Evolutionary conservation across 1,140 invertebrate genomes (phyloP).

Genomic region (Drosophila mayri): DNA sequence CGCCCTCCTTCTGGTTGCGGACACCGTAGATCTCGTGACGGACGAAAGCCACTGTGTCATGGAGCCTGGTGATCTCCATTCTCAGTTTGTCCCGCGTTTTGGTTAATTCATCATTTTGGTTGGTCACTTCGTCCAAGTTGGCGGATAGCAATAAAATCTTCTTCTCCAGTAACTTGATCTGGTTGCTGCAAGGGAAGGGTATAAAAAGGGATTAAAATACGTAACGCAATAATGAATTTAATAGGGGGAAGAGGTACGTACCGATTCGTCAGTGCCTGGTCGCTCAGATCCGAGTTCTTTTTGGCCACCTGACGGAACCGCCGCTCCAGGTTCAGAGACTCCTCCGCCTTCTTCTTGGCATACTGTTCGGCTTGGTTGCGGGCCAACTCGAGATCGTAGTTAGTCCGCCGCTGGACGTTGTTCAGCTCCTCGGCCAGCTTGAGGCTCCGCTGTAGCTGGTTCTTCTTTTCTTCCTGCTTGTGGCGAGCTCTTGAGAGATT

Average conservation of each 20-base stretch:
- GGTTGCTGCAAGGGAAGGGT: constrained; percentile 20
- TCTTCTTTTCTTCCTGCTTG: constrained; percentile 15
- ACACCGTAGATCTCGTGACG: constrained; percentile 22
- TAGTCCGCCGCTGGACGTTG: background rate
- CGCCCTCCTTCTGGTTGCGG: constrained; percentile 24
- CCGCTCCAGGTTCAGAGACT: constrained; percentile 20
- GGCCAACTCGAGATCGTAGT: background rate
- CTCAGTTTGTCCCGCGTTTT: constrained; percentile 23
- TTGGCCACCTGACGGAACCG: constrained; percentile 50
- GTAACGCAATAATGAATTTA: background rate
- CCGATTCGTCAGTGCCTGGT: constrained; percentile 4
- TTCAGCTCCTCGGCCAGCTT: background rate
- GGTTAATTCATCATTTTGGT: constrained; percentile 19
- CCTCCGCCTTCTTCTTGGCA: constrained; percentile 40
- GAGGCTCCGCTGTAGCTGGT: background rate
- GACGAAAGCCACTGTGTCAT: constrained; percentile 25
- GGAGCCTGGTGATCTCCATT: constrained; percentile 21
- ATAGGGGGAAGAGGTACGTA: constrained; percentile 10
- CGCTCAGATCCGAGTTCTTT: constrained; percentile 34
- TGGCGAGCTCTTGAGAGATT: constrained; percentile 1
- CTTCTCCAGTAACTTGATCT: constrained; percentile 24
- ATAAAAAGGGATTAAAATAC: background rate
- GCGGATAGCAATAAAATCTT: constrained; percentile 1
- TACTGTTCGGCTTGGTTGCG: background rate
- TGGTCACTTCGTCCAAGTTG: constrained; percentile 26